Conservation (phyloP, 2,888 invertebrate genomes). For the Ommatoiulus sabulosus region DNA sequence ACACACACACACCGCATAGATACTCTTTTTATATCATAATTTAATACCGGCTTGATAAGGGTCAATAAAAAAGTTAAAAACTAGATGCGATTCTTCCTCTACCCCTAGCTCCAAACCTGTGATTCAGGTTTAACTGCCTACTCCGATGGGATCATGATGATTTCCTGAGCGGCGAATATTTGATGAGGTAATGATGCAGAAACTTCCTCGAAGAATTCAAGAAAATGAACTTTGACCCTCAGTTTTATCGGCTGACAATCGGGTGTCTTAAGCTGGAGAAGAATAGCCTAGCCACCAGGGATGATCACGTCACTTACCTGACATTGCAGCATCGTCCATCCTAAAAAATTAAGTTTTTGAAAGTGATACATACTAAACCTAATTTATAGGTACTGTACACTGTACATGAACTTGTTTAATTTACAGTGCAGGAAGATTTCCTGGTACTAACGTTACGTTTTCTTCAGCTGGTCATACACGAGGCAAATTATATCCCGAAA, state of each 20-base stretch:
- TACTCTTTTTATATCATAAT: constrained; percentile 47
- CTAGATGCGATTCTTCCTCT: neutral
- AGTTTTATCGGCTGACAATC: constrained; percentile 35
- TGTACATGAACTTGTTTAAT: too few species aligned
- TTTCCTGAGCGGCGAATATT: neutral
- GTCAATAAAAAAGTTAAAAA: constrained; percentile 47
- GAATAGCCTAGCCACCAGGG: neutral
- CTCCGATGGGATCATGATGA: constrained; percentile 31
- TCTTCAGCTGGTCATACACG: too few species aligned
- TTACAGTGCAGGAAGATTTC: too few species aligned
- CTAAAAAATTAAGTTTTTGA: too few species aligned
- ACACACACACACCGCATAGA: neutral
- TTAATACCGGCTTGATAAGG: constrained; percentile 45
- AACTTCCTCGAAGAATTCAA: neutral
- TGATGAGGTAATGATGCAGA: constrained; percentile 12
- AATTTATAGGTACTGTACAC: too few species aligned
- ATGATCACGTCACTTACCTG: neutral
- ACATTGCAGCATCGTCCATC: too few species aligned
- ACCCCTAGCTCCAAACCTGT: neutral
- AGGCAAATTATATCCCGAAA: too few species aligned
- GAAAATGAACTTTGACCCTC: neutral
- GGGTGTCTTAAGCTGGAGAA: neutral
- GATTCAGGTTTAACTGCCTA: neutral
- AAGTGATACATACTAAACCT: too few species aligned
- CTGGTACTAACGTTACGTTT: too few species aligned